Base-by-base conservation (phyloP, 2,113 vertebrate species). In the Cavia porcellus region DNA sequence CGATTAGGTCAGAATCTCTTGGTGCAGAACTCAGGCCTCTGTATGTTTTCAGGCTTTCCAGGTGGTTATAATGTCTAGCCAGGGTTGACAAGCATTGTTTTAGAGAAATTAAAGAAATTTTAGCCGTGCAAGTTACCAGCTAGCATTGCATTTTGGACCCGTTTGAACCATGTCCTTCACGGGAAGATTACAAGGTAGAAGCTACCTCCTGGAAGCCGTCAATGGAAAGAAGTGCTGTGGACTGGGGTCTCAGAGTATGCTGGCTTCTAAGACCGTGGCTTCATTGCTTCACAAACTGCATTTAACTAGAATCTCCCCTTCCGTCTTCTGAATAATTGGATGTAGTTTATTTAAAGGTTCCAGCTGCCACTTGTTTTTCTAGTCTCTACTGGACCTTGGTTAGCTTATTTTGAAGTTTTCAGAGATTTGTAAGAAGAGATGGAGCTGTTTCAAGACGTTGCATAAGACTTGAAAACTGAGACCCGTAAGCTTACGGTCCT, bases 391-490 rank as follows among this genome's bases (percentile, higher is more conserved):
- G 92, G 64, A 95, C 85, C 89, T 93, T 96, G 77, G 75, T 96
- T 98, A 95, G 96, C 92, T 95, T 98, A 96, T 92, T 96, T 96
- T 97, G 88, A 97, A 97, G 70, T 97, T 96, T 97, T 96, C 85
- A 98, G 83, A 85, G 98, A 96, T 97, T 98, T 0, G 0, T 89
- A 97, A 96, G 90, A 97, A 95, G 95, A 96, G 94, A 92, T 93
- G 86, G 87, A 0, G 1, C 95, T 96, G 57, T 98, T 98, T 98
- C 83, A 97, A 89, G 86, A 96, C 0, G 0, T 97, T 96, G 95
- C 89, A 79, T 62, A 95, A 98, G 95, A 93, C 96, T 97, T 97
- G 97, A 97, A 98, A 98, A 50, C 93, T 64, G 98, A 98, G 97
- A 96, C 22, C 3, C 0, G 0, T 9, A 80, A 88, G 96, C 61